These are phyloP conservation scores for Scaptomyza tumidula DNA, from an alignment of 2,888 invertebrate species.

Conservation along the genomic window DNA sequence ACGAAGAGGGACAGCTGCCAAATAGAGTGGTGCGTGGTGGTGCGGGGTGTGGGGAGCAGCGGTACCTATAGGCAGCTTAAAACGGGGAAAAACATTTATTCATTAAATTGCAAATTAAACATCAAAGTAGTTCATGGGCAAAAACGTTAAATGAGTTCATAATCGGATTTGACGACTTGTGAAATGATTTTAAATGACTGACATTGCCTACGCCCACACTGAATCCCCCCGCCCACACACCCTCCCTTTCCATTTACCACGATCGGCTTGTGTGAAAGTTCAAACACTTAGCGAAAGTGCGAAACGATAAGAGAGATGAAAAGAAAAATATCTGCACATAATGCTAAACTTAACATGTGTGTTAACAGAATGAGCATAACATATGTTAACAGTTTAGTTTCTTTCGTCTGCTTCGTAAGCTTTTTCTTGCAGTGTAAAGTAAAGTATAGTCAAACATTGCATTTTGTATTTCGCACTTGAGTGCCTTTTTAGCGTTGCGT, in stretches of 20 bases:
- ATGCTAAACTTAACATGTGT: too few species aligned
- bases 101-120: constrained; percentile 81
- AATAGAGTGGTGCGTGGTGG: background rate
- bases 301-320: too few species aligned
- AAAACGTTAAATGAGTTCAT: constrained; percentile 75
- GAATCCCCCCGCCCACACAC: too few species aligned
- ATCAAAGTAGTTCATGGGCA: constrained; percentile 73
- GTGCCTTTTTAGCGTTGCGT: constrained; percentile 29
- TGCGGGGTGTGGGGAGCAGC: background rate
- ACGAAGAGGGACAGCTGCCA: constrained; percentile 18
- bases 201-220: constrained; percentile 6
- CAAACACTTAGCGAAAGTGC: too few species aligned
- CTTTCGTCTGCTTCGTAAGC: too few species aligned
- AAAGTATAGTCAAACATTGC: constrained; percentile 25
- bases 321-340: too few species aligned
- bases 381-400: too few species aligned
- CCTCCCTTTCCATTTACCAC: background rate
- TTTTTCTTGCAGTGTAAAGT: constrained; percentile 29
- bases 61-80: background rate
- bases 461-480: constrained; percentile 62
- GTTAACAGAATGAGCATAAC: too few species aligned
- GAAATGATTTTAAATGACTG: constrained; percentile 73
- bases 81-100: constrained; percentile 58
- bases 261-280: background rate
- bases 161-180: constrained; percentile 80